These are phyloP conservation scores for Quadroppia sp. DNA, from an alignment of 2,888 invertebrate species.

Conservation along the genomic window DNA sequence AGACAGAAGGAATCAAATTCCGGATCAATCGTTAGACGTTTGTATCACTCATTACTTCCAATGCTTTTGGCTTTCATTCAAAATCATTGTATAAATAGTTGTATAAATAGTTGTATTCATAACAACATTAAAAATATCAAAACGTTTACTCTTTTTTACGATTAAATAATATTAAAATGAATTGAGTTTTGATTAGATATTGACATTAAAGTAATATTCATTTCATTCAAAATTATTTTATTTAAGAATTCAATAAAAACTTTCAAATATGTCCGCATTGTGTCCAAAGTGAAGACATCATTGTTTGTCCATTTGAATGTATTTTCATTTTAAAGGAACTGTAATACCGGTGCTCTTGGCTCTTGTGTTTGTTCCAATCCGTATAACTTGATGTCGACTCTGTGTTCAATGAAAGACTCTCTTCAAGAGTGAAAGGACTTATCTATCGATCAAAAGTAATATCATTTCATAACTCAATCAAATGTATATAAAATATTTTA, in stretches of 20 bases:
- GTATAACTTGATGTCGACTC: background rate
- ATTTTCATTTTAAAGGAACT: no score
- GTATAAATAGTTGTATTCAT: conserved; percentile 7
- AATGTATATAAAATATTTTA: no score
- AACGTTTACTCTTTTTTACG: background rate
- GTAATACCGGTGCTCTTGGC: no score
- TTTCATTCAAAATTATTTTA: background rate
- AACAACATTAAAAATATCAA: conserved; percentile 6
- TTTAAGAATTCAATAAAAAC: no score
- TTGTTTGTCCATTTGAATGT: no score
- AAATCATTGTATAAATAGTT: conserved; percentile 5
- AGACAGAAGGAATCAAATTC: background rate
- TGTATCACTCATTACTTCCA: background rate
- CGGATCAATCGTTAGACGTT: background rate
- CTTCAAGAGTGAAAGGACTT: no score
- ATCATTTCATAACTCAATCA: no score
- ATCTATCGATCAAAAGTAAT: no score
- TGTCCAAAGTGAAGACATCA: no score
- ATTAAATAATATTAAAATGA: conserved; percentile 5
- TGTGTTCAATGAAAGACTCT: background rate
- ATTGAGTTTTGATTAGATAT: background rate
- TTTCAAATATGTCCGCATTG: no score
- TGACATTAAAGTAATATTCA: no score
- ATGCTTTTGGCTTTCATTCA: background rate
- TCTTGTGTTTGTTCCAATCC: no score